Evolutionary conservation across 35 echinoderm and acorn worm species (phyloP).

Genomic region (Ophioderma brevispina): DNA sequence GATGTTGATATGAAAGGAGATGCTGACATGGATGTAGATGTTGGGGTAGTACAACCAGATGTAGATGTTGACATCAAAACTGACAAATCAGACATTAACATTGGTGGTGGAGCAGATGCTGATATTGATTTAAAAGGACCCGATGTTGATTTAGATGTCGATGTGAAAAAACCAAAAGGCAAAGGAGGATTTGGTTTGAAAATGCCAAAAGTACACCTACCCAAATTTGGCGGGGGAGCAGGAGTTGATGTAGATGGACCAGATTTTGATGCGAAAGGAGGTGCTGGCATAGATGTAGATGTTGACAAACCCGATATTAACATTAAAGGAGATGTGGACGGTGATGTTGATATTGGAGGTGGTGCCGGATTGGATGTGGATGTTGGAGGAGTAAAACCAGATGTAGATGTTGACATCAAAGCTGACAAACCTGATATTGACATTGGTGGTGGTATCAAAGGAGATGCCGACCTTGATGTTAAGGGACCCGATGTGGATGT

Average conservation of each 20-base stretch:
- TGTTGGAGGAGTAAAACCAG: not conserved
- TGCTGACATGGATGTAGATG: slow-evolving; percentile 36
- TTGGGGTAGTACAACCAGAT: slow-evolving; percentile 26
- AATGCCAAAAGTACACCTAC: slow-evolving; percentile 37
- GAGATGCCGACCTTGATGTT: slow-evolving; percentile 38
- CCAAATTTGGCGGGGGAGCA: slow-evolving; percentile 1
- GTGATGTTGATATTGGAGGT: slow-evolving; percentile 14
- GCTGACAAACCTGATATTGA: slow-evolving; percentile 5
- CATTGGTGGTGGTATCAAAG: not conserved
- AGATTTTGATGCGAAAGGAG: not conserved
- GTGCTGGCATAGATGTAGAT: slow-evolving; percentile 16
- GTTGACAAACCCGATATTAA: not conserved
- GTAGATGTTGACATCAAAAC: slow-evolving; percentile 49
- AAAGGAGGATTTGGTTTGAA: slow-evolving; percentile 10
- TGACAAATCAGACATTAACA: not conserved
- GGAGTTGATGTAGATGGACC: slow-evolving; percentile 50
- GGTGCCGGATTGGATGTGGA: slow-evolving; percentile 29
- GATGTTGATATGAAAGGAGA: slow-evolving; percentile 29
- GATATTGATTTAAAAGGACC: slow-evolving; percentile 51
- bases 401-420: slow-evolving; percentile 34
- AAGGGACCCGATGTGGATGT: slow-evolving; percentile 14
- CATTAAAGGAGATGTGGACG: not conserved
- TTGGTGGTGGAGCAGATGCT: slow-evolving; percentile 11
- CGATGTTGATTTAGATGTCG: slow-evolving; percentile 4
- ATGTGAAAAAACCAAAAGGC: slow-evolving; percentile 38